Evolutionary conservation across 2,888 invertebrate genomes (phyloP), one percentile per base, ranked within the genome.

Genomic region (Pollenia angustigena): DNA sequence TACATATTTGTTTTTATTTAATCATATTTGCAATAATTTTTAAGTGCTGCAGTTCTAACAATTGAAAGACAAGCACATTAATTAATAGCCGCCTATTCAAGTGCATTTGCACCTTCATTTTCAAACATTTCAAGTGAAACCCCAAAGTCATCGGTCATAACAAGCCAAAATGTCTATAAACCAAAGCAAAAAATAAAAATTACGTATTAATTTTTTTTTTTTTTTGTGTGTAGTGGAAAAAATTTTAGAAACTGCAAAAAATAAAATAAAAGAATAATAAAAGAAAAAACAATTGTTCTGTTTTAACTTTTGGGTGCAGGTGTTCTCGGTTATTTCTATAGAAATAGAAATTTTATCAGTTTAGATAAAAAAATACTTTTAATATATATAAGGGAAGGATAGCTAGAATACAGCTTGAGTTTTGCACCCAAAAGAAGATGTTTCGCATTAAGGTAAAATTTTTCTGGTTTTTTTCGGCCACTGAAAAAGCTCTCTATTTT

Each of bases 71-170:
- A 48, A 11, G n/a, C 12, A 18, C 18, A 44, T 60, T 42, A 58
- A 56, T 18, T 46, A 64, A 64, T 18, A 64, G 40, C 14, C 11
- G 32, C 11, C 32, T 54, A 56, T 18, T 16, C n/a, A n/a, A 60
- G 74, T 68, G 16, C 74, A 23, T 32, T n/a, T 68, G 72, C 58
- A 81, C 81, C 56, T 81, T 40, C 23, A 40, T 12, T 56, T 10
- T 46, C 18, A 56, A 48, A 81, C 8, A 66, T 18, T 64, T 81
- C 40, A 60, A 50, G 64, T 72, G 60, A 42, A 72, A 81, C 80
- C 72, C 32, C n/a, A 44, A 69, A 69, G 62, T 14, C 32, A 60
- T 32, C 62, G 48, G 72, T 64, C 64, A 58, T 16, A 74, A 58
- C 48, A 16, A 79, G 16, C 18, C 16, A 46, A 69, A 68, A 56